Conservation (phyloP, 2,888 invertebrate species). For the Mimumesa dahlbomi region DNA sequence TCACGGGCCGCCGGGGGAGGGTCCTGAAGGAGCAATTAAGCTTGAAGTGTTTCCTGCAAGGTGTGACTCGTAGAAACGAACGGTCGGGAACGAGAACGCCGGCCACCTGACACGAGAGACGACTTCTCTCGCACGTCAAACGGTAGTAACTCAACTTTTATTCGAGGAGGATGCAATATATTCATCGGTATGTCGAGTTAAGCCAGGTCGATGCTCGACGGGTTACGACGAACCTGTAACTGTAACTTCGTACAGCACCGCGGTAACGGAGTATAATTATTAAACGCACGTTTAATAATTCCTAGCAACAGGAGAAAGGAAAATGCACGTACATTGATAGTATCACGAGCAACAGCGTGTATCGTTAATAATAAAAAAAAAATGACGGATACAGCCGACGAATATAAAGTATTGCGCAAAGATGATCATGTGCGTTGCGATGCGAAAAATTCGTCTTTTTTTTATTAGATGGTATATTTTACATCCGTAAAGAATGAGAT, state of each 20-base stretch:
- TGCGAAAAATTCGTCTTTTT: too few species aligned
- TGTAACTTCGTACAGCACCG: constrained; percentile 44
- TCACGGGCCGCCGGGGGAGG: constrained; percentile 62
- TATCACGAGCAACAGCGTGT: too few species aligned
- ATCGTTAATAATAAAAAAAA: too few species aligned
- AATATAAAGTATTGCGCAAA: too few species aligned
- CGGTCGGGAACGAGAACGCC: constrained; percentile 73
- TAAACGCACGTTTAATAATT: too few species aligned
- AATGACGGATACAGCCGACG: too few species aligned
- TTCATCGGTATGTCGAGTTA: constrained; percentile 66
- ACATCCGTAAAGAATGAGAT: constrained; percentile 36
- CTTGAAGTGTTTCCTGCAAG: constrained; percentile 79
- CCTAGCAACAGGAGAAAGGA: too few species aligned
- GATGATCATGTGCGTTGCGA: too few species aligned
- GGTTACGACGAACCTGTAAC: constrained; percentile 41
- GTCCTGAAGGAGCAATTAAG: constrained; percentile 77
- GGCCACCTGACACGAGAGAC: constrained; percentile 77
- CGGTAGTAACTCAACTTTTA: constrained; percentile 76
- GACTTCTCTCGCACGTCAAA: constrained; percentile 70
- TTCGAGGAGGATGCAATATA: constrained; percentile 75
- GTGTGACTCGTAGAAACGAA: constrained; percentile 76
- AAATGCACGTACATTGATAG: too few species aligned
- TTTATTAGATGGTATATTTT: too few species aligned
- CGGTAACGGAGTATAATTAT: too few species aligned
- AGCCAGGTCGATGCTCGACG: constrained; percentile 40